Percentiles rank a stretch among this genome's conserved stretches.
These are phyloP conservation scores for Sarcophilus harrisii DNA, from an alignment of 2,797 vertebrate genomes.

Conservation along the genomic window DNA sequence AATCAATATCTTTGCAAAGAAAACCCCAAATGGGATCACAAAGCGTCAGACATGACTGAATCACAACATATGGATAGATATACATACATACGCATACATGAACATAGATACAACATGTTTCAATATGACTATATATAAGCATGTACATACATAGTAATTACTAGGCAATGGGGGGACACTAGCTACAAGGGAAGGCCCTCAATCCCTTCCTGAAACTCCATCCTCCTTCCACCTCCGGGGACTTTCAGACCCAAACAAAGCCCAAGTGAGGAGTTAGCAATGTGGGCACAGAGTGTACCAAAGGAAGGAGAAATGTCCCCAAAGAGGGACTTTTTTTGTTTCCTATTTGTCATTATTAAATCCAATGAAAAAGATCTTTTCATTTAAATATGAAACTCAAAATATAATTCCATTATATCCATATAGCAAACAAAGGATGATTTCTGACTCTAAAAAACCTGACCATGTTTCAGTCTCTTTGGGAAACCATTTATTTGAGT, in stretches of 20 bases:
- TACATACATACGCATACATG: not conserved
- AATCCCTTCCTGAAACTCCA: no score
- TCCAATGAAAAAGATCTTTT: slow-evolving; percentile 10
- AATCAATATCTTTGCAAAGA: no score
- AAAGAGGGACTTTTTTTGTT: not conserved
- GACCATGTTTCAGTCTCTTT: slow-evolving; percentile 31
- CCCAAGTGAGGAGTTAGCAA: not conserved
- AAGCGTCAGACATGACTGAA: no score
- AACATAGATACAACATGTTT: not conserved
- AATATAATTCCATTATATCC: not conserved
- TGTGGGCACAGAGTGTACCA: not conserved
- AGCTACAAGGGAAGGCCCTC: not conserved
- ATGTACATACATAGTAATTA: not conserved
- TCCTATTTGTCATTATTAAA: slow-evolving; percentile 30
- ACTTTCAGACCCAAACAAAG: not conserved
- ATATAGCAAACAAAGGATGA: slow-evolving; percentile 3
- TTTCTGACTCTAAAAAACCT: slow-evolving; percentile 8
- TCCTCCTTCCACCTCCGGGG: not conserved
- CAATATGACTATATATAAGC: not conserved
- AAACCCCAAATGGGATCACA: no score
- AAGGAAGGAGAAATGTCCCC: not conserved
- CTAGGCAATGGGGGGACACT: not conserved
- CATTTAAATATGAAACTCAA: not conserved
- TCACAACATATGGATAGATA: no score
- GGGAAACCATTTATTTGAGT: slow-evolving; percentile 14